Conservation (phyloP, 2,888 invertebrate genomes). For the Trichopoda pennipes region DNA sequence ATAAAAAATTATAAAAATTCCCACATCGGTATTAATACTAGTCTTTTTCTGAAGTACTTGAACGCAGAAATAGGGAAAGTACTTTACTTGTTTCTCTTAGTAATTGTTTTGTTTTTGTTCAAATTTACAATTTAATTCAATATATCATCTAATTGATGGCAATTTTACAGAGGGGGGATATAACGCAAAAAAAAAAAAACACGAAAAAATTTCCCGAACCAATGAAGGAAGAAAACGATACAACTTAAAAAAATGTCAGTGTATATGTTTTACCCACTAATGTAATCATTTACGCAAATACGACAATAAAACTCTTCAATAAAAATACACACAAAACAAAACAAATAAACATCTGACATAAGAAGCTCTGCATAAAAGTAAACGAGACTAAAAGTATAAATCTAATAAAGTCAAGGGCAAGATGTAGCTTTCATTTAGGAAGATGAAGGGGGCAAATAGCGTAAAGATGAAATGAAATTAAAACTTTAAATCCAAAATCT, state of each 20-base stretch:
- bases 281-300: slow-evolving; percentile 65
- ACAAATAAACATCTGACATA: not conserved
- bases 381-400: slow-evolving; percentile 33
- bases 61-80: not conserved
- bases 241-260: slow-evolving; percentile 37
- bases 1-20: slow-evolving; percentile 11
- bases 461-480: slow-evolving; percentile 64
- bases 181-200: slow-evolving; percentile 4
- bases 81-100: slow-evolving; percentile 27
- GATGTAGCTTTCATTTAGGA: slow-evolving; percentile 14
- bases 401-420: slow-evolving; percentile 48
- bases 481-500: slow-evolving; percentile 64
- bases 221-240: slow-evolving; percentile 33
- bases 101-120: slow-evolving; percentile 64
- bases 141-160: slow-evolving; percentile 66
- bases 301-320: slow-evolving; percentile 20
- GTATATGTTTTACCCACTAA: slow-evolving; percentile 47
- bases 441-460: slow-evolving; percentile 17
- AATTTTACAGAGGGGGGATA: slow-evolving; percentile 57
- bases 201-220: slow-evolving; percentile 5
- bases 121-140: slow-evolving; percentile 67
- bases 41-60: not conserved
- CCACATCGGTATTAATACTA: slow-evolving; percentile 31
- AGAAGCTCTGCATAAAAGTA: not conserved
- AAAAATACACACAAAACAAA: slow-evolving; percentile 11